Conservation (phyloP, 1,140 invertebrate genomes). For the Philopotamus ludificatus region DNA sequence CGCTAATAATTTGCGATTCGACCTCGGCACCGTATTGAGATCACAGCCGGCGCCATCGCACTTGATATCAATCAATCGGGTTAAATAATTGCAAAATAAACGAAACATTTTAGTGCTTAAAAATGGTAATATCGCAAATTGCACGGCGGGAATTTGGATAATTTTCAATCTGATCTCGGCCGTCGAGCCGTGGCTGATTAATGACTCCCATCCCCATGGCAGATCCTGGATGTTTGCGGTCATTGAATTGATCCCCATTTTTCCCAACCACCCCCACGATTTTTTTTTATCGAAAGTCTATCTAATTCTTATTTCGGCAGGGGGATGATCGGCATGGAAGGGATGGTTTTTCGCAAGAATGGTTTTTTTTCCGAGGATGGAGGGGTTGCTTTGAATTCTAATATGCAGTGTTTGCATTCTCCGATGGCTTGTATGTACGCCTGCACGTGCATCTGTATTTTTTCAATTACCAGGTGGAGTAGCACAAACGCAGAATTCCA, state of each 20-base stretch:
- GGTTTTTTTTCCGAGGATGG: not conserved
- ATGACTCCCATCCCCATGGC: constrained; percentile 4
- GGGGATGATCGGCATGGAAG: not conserved
- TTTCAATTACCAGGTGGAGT: constrained; percentile 22
- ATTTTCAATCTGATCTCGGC: not conserved
- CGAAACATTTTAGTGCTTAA: too few species aligned
- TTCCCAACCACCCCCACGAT: not conserved
- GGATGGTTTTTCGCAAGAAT: constrained; percentile 3
- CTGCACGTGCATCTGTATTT: constrained; percentile 27
- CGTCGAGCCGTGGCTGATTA: constrained; percentile 14
- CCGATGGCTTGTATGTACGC: constrained; percentile 20
- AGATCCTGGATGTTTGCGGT: constrained; percentile 10
- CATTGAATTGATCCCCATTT: constrained; percentile 3
- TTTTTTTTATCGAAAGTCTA: not conserved
- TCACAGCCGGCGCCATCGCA: too few species aligned
- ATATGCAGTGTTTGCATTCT: constrained; percentile 32
- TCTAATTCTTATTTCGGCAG: constrained; percentile 15
- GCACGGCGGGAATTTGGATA: not conserved
- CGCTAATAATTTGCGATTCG: too few species aligned
- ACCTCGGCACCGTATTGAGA: too few species aligned
- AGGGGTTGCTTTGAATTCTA: constrained; percentile 28
- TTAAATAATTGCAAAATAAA: too few species aligned
- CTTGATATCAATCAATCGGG: too few species aligned
- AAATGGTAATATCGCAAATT: too few species aligned
- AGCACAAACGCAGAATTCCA: constrained; percentile 14